Evolutionary conservation across 2,113 vertebrate genomes (phyloP), one percentile per base, ranked within the genome.

Genomic region (Vicugna pacos): DNA sequence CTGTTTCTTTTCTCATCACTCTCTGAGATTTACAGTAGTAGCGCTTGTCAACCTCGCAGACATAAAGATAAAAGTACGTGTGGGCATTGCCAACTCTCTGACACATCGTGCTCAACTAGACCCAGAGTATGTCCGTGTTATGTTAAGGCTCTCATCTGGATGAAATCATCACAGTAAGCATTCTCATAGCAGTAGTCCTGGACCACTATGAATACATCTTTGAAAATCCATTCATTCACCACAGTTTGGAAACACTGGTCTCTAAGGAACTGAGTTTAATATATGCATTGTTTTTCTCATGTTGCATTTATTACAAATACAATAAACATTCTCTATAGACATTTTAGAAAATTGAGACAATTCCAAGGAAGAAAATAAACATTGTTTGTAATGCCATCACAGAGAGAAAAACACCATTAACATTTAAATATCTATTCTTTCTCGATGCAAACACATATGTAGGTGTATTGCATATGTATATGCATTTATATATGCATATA

Each of bases 391-490:
- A 77, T 70, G 20, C 38, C 30, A 20, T 83, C 91, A 52, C 52
- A 11, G 38, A 73, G 75, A 88, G 81, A 91, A 79, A 79, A 38
- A 5, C 19, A 80, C 13, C 22, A n/a, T 56, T 50, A 88, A 50
- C 64, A 75, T 89, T 86, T 76, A 89, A 80, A 58, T 91, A 62
- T 46, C 11, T 72, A 4, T 89, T 50, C n/a, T 85, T 93, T 56
- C 87, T 38, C 77, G 70, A 6, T 93, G 88, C 35, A 92, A 92
- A 85, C 77, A 35, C 30, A 69, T 62, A 28, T 9, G 6, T 42
- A 46, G 38, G 38, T 42, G 38, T 42, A 42, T 42, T 42, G 38
- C 38, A 42, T 42, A 42, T 42, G 38, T 42, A 42, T 42, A 42
- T 42, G 38, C 38, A 42, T 42, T 42, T 42, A 42, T 42, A 42